A percentile compares a stretch with the other conserved stretches of the same genome.
Evolutionary conservation across 2,113 vertebrate genomes (phyloP).

Genomic region (Formicarius rufipectus): DNA sequence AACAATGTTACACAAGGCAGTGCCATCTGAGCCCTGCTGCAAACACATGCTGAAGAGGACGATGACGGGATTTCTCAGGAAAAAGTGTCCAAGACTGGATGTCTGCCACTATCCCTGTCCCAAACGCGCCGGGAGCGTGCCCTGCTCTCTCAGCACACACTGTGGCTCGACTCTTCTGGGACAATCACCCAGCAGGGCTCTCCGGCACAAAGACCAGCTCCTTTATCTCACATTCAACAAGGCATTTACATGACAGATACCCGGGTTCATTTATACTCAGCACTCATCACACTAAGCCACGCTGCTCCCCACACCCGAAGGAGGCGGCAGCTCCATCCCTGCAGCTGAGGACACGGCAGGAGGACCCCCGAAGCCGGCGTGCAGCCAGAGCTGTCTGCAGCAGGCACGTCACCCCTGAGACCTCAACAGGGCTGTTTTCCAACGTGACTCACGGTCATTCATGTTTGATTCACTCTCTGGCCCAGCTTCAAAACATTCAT

Average conservation of each 20-base stretch:
- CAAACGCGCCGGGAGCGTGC: neutral
- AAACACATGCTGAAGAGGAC: neutral
- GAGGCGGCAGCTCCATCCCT: neutral
- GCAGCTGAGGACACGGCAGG: neutral
- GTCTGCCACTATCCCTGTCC: neutral
- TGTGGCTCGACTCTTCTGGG: fast-evolving
- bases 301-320: fast-evolving
- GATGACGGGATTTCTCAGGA: neutral
- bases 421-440: neutral
- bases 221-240: neutral
- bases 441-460: conserved; percentile 60
- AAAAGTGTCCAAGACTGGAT: fast-evolving
- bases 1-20: neutral
- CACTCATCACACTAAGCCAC: neutral
- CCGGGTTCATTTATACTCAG: neutral
- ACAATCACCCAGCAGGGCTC: neutral
- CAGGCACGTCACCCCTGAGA: neutral
- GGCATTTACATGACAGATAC: neutral
- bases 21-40: neutral
- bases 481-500: conserved; percentile 23
- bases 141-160: fast-evolving
- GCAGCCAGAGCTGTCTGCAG: neutral
- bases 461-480: conserved; percentile 58
- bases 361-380: neutral
- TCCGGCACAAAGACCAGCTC: neutral